Evolutionary conservation across 1,140 invertebrate genomes (phyloP), one percentile per base, ranked within the genome.

Genomic region (Papilio glaucus): DNA sequence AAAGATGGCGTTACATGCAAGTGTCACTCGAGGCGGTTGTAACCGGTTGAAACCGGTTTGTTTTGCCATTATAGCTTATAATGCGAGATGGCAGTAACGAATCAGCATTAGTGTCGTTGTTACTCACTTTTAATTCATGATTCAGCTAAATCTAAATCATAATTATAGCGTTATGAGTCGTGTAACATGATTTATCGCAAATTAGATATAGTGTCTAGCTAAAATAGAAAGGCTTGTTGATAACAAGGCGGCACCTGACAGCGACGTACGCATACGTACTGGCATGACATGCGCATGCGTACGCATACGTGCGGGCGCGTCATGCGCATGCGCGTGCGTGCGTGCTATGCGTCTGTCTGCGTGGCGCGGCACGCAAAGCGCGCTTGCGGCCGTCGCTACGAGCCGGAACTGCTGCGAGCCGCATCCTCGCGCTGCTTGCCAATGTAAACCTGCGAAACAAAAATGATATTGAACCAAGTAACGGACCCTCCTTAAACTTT

Each of bases 381-480:
- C 62, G 84, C 78, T 73, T 76, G 79, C 0, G 69, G 79, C 78
- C 88, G 80, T 24, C 87, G 87, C 87, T 89, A 89, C 86, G 87
- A 83, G 72, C 39, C 74, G 63, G 74, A 21, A 8, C 62, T 62
- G 24, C 74, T 61, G 62, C 78, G 75, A 15, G 72, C 72, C 15
- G 79, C 74, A 41, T 89, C 88, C 65, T 86, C 85, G 75, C 87
- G 87, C 37, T 88, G 85, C 73, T 90, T 90, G 82, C 83, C 86
- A 41, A 90, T 86, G 81, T 90, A 90, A 29, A 90, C 88, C 88
- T 90, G n/a, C n/a, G n/a, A n/a, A n/a, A n/a, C n/a, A n/a, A n/a
- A n/a, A n/a, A n/a, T n/a, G n/a, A n/a, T n/a, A n/a, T n/a, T n/a
- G n/a, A n/a, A n/a, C n/a, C n/a, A n/a, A n/a, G n/a, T n/a, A n/a